A percentile compares a stretch with the other conserved stretches of the same genome.
Conservation (phyloP, 2,797 vertebrate species). For the Rhynchonycteris naso region DNA sequence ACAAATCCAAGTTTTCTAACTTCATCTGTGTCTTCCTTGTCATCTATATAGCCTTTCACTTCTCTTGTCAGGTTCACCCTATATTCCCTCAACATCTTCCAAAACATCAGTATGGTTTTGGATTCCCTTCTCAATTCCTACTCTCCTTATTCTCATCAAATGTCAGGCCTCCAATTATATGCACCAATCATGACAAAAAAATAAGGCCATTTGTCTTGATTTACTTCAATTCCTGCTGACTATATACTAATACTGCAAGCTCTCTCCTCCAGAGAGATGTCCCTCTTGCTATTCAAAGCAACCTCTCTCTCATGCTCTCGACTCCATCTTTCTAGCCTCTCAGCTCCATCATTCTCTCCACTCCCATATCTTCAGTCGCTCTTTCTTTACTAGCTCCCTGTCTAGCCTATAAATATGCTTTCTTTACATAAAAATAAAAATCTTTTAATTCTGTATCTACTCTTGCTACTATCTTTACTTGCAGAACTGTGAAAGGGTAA, state of each 20-base stretch:
- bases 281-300: not conserved
- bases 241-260: not conserved
- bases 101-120: not conserved
- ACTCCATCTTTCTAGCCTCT: not conserved
- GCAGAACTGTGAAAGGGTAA: not conserved
- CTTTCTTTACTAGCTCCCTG: not conserved
- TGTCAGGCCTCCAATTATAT: not conserved
- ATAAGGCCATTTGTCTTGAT: not conserved
- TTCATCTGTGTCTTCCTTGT: not conserved
- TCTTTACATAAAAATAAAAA: not conserved
- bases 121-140: not conserved
- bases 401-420: not conserved
- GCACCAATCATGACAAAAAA: not conserved
- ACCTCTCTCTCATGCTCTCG: not conserved
- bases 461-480: not conserved
- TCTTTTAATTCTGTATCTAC: not conserved
- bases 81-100: not conserved
- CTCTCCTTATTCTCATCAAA: not conserved
- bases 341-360: not conserved
- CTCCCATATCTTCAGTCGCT: not conserved
- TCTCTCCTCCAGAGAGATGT: not conserved
- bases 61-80: not conserved
- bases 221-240: not conserved
- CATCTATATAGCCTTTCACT: not conserved
- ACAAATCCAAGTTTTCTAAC: not conserved